These are phyloP conservation scores for Nothocercus julius DNA, from an alignment of 2,113 vertebrate species.

Conservation along the genomic window DNA sequence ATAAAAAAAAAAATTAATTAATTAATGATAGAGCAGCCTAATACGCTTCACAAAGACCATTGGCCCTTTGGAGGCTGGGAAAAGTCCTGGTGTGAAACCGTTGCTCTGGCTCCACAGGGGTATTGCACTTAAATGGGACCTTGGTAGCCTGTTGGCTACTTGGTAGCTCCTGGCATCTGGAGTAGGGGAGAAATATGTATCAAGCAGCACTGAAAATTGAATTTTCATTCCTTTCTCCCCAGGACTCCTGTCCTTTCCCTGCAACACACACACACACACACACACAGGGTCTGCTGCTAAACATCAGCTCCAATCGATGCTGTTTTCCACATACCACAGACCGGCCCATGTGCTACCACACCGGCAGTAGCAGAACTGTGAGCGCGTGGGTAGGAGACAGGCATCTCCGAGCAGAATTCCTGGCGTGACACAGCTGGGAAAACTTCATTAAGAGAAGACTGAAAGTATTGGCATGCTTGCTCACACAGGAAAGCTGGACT, in stretches of 20 bases:
- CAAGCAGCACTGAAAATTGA: not conserved
- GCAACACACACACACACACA: not conserved
- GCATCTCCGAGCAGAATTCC: not conserved
- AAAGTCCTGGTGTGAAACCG: not conserved
- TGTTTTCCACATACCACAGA: not conserved
- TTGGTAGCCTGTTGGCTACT: not conserved
- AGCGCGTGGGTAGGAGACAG: not conserved
- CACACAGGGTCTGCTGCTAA: not conserved
- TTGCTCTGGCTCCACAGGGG: not conserved
- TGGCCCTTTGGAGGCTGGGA: not conserved
- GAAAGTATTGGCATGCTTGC: not conserved
- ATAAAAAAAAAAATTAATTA: not conserved
- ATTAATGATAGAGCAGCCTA: not conserved
- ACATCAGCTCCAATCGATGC: not conserved
- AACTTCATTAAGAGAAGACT: not conserved
- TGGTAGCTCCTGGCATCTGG: not conserved
- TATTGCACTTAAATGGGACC: not conserved
- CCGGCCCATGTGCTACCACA: not conserved
- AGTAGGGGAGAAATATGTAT: not conserved
- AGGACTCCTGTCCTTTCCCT: not conserved
- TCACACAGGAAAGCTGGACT: not conserved
- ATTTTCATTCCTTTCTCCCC: not conserved
- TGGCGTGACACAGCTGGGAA: not conserved
- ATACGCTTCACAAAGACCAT: accelerated
- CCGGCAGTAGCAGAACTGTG: not conserved